Percentiles rank a stretch among this genome's conserved stretches.
Conservation (phyloP, 2,113 vertebrate species). For the Nyctereutes procyonoides region DNA sequence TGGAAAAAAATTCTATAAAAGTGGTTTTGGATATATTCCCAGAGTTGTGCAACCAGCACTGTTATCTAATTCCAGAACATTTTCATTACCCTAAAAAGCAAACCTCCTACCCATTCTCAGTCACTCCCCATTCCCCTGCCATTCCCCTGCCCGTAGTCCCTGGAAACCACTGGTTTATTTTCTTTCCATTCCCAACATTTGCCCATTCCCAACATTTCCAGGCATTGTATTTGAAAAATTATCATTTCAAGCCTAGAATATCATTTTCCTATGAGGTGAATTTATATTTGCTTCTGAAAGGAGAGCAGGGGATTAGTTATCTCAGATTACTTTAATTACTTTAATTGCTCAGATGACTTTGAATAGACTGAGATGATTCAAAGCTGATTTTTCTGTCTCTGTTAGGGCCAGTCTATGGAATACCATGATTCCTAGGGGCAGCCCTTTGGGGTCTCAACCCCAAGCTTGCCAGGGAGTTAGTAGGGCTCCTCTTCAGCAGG, state of each 20-base stretch:
- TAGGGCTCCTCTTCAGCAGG: background rate
- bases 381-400: background rate
- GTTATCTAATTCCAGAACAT: background rate
- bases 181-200: background rate
- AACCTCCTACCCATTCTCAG: background rate
- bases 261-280: background rate
- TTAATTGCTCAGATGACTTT: background rate
- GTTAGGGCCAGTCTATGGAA: background rate
- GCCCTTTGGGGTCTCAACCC: background rate
- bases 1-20: background rate
- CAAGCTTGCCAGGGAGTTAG: background rate
- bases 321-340: background rate
- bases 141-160: background rate
- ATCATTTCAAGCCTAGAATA: constrained; percentile 10
- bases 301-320: background rate
- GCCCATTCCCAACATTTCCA: background rate
- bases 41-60: background rate
- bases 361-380: background rate
- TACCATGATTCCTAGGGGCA: background rate
- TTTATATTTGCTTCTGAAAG: constrained; percentile 16
- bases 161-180: background rate
- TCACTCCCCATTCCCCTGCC: background rate
- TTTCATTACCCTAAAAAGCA: background rate
- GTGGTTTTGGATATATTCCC: background rate
- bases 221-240: background rate